These are phyloP conservation scores for Volucella bombylans DNA, from an alignment of 2,888 invertebrate genomes.

Conservation along the genomic window DNA sequence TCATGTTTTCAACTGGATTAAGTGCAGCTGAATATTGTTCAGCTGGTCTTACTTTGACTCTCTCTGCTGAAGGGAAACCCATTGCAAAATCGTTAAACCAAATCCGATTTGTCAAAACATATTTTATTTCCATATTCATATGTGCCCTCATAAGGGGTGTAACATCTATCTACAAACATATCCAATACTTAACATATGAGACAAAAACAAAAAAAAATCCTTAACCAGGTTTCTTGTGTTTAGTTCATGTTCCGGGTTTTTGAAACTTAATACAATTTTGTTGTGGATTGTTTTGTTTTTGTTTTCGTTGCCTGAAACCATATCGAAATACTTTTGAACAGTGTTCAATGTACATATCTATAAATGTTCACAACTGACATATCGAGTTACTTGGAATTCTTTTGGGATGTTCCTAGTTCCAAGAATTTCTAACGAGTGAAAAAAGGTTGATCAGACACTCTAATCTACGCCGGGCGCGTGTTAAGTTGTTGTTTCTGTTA, in stretches of 20 bases:
- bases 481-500: conserved; percentile 1
- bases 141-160: background rate
- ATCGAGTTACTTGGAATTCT: background rate
- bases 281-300: background rate
- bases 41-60: background rate
- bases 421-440: too few species aligned
- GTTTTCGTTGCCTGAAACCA: conserved; percentile 30
- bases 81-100: conserved; percentile 38
- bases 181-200: conserved; percentile 26
- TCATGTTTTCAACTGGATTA: conserved; percentile 30
- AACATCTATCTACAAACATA: background rate
- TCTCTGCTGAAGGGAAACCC: conserved; percentile 29
- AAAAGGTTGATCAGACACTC: conserved; percentile 42
- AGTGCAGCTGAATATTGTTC: conserved; percentile 35
- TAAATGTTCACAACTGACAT: background rate
- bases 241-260: conserved; percentile 35
- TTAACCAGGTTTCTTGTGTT: conserved; percentile 30
- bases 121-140: conserved; percentile 10
- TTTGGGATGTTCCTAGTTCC: too few species aligned
- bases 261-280: conserved; percentile 31
- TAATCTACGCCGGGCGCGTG: conserved; percentile 1
- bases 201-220: conserved; percentile 47
- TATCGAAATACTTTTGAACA: conserved; percentile 36
- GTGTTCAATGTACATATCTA: background rate
- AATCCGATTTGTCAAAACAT: conserved; percentile 56